Percentiles rank a stretch among this genome's conserved stretches.
These are phyloP conservation scores for Phataginus tricuspis DNA, from an alignment of 2,797 vertebrate genomes.

Conservation along the genomic window DNA sequence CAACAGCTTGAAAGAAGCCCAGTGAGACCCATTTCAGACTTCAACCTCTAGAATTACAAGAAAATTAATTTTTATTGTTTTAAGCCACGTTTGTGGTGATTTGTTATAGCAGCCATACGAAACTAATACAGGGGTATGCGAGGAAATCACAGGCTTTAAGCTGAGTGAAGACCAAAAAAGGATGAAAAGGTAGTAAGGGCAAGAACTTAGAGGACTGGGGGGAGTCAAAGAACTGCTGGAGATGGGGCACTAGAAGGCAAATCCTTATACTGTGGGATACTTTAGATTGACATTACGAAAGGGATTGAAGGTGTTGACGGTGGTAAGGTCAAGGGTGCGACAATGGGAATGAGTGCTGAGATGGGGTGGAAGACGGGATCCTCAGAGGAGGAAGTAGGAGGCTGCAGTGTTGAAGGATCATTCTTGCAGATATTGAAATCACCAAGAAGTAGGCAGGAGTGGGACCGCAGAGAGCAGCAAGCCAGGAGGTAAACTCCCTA, in stretches of 20 bases:
- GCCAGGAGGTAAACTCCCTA: background rate
- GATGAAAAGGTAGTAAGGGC: background rate
- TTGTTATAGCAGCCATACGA: background rate
- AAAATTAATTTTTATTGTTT: background rate
- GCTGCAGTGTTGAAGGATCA: background rate
- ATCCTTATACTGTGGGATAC: background rate
- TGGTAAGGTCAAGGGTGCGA: background rate
- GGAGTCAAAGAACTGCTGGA: background rate
- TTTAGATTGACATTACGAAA: background rate
- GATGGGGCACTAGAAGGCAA: background rate
- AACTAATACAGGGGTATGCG: rapidly evolving
- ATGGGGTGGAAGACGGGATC: background rate
- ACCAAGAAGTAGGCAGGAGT: background rate
- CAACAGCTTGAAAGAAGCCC: background rate
- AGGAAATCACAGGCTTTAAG: background rate
- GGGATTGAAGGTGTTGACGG: background rate
- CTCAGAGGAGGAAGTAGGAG: background rate
- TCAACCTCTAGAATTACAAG: background rate
- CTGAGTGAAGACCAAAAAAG: background rate
- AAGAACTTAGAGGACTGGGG: background rate
- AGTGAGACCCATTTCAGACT: background rate
- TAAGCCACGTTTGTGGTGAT: background rate
- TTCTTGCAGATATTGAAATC: background rate
- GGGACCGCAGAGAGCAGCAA: background rate
- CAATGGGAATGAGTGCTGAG: no score